phyloP scores from a whole-genome alignment of 2,113 vertebrate species.

The Crocuta crocuta region DNA sequence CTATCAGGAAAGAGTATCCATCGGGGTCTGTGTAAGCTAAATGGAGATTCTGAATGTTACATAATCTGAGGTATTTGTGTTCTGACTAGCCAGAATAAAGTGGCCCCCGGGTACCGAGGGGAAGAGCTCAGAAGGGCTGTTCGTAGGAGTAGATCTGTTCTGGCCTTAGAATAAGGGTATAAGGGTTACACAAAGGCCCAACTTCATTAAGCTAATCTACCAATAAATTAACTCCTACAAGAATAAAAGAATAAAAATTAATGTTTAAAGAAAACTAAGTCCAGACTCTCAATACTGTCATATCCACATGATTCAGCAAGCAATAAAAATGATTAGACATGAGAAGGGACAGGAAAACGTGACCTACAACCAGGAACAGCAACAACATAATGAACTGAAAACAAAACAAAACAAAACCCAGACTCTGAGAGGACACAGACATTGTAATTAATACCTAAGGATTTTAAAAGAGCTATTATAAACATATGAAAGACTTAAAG shows the following conservation, averaged over 20 bases:
- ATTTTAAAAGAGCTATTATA: background rate
- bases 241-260: background rate
- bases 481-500: background rate
- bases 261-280: background rate
- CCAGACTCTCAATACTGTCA: background rate
- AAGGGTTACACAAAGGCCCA: background rate
- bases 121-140: background rate
- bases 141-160: background rate
- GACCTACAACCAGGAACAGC: background rate
- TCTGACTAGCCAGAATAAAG: background rate
- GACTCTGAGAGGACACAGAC: background rate
- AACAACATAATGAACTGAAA: background rate
- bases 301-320: background rate
- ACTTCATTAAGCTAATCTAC: background rate
- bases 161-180: background rate
- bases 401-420: background rate
- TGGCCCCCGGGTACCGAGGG: background rate
- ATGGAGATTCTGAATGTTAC: background rate
- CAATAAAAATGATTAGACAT: background rate
- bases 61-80: background rate
- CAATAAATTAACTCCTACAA: background rate
- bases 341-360: background rate
- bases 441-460: background rate
- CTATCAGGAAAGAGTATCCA: background rate
- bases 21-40: background rate